Base-by-base conservation (phyloP, 35 echinoderm and acorn worm species). In the Holothuria glaberrima region DNA sequence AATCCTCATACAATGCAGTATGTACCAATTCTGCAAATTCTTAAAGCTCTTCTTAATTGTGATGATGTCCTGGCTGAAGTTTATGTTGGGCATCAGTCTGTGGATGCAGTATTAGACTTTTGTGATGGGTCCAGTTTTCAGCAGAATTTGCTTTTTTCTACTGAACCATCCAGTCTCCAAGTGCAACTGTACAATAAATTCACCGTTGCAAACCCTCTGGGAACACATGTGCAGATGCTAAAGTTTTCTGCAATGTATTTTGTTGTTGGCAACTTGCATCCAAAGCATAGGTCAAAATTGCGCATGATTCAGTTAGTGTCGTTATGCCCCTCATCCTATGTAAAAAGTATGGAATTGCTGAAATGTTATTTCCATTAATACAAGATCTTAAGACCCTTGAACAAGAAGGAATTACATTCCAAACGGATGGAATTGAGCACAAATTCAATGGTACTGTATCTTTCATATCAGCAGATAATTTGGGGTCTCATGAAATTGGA, bases 171-270 rank as follows among this genome's bases (percentile, higher is more conserved):
- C 19, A 86, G 83, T 56, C 34, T 86, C 1, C 83, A 86, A 68
- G n/a, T 86, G 17, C 83, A 86, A 34, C 56, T 75, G 1, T 76
- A 76, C 14, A 70, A 89, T 89, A 70, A 89, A 9, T 89, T 89
- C 31, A 76, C 68, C 0, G 71, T 89, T 19, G 70, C 70, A 35
- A 89, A 89, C 58, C 88, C 72, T 18, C 6, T 89, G 19, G 70
- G 88, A 12, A 75, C 68, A 24, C 68, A 89, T 61, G 88, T 76
- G 57, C 50, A 89, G 29, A 89, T 76, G 70, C 57, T 76, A 1
- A 89, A 89, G 48, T 61, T 89, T 56, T 22, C 68, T 57, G 88
- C 68, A 19, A 31, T 75, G 50, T 89, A 89, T 78, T 89, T 89
- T 89, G 57, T 78, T 26, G 46, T 89, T 79, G 72, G 68, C 21